Conservation (phyloP, 2,113 vertebrate species). For the Sula dactylatra region DNA sequence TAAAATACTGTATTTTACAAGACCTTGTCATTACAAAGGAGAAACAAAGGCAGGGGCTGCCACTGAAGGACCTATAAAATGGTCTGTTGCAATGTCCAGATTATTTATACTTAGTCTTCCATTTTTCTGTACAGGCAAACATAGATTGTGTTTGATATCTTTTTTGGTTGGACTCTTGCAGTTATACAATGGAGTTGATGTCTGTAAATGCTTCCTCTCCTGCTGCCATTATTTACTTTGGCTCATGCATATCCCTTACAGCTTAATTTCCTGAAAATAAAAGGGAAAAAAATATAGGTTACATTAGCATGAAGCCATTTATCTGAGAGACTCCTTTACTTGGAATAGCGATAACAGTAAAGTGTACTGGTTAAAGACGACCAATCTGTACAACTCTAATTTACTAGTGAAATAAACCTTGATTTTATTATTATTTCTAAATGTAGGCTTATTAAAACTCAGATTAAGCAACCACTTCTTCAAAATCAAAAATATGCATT, state of each 20-base stretch:
- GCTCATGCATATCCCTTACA: not conserved
- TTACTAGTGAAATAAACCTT: constrained; percentile 31
- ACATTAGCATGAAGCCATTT: constrained; percentile 4
- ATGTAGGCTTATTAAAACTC: constrained; percentile 20
- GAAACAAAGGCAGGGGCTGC: not conserved
- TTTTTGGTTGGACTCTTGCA: not conserved
- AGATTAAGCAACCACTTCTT: constrained; percentile 12
- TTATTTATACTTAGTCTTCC: not conserved
- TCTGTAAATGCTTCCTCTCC: constrained; percentile 41
- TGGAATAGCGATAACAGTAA: constrained; percentile 26
- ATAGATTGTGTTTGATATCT: not conserved
- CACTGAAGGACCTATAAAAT: not conserved
- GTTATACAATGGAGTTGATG: not conserved
- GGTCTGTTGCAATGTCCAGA: not conserved
- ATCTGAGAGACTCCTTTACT: not conserved
- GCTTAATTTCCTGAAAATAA: constrained; percentile 67
- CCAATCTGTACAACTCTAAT: constrained; percentile 8
- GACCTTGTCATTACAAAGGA: not conserved
- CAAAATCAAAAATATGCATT: not conserved
- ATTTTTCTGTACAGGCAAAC: not conserved
- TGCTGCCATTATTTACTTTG: constrained; percentile 43
- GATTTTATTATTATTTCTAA: constrained; percentile 44
- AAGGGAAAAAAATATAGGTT: not conserved
- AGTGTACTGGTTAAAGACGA: constrained; percentile 9
- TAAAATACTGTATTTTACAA: not conserved